Percentiles rank a stretch among this genome's conserved stretches.
Conservation (phyloP, 2,797 vertebrate species). For the Odontamblyopus lacepedii region DNA sequence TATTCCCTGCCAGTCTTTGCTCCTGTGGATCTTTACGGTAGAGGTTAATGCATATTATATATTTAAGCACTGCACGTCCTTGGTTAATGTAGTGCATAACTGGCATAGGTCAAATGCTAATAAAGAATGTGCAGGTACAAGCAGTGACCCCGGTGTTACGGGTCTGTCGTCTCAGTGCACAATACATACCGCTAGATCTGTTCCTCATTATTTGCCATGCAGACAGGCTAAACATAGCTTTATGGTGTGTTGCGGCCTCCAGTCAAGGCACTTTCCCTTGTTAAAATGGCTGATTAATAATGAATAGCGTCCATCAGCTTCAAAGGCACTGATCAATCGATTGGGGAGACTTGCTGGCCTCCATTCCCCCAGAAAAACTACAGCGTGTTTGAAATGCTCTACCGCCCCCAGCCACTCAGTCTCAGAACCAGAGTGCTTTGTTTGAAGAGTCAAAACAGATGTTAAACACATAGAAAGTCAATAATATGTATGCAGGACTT, state of each 20-base stretch:
- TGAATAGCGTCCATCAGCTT: constrained; percentile 70
- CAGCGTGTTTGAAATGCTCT: constrained; percentile 41
- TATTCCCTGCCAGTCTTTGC: background rate
- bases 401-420: constrained; percentile 43
- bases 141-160: constrained; percentile 38
- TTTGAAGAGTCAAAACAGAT: constrained; percentile 18
- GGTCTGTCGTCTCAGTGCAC: constrained; percentile 15
- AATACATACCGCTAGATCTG: constrained; percentile 53
- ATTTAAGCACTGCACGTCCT: constrained; percentile 29
- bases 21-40: background rate
- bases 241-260: constrained; percentile 46
- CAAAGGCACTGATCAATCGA: constrained; percentile 68
- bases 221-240: constrained; percentile 58
- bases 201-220: constrained; percentile 46
- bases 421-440: constrained; percentile 25
- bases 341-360: constrained; percentile 32
- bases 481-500: background rate
- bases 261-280: constrained; percentile 62
- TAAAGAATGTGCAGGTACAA: constrained; percentile 56
- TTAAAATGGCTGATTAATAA: constrained; percentile 74
- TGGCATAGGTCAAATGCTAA: constrained; percentile 45
- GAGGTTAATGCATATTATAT: constrained; percentile 1
- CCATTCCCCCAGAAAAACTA: constrained; percentile 37
- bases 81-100: constrained; percentile 32
- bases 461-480: constrained; percentile 18